phyloP scores from a whole-genome alignment of 2,113 vertebrate species.

The Nothocercus nigrocapillus region DNA sequence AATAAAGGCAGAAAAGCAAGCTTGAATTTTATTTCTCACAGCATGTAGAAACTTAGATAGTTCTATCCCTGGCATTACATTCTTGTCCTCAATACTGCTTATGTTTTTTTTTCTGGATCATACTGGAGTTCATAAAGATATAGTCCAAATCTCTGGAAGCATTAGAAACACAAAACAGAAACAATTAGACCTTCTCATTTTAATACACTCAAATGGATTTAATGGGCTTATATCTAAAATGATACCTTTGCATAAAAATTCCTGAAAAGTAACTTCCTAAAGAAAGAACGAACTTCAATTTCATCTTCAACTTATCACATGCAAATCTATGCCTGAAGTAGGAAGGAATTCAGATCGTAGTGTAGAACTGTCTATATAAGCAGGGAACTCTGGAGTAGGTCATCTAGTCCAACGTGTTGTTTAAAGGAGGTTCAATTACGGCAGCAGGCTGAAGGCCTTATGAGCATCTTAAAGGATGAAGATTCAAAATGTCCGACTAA shows the following conservation, averaged over 20 bases:
- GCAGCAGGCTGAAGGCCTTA: too few relatives aligned
- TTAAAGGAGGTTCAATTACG: too few relatives aligned
- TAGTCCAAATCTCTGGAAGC: background rate
- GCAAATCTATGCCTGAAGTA: too few relatives aligned
- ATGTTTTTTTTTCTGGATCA: background rate
- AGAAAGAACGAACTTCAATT: background rate
- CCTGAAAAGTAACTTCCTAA: background rate
- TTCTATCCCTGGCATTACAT: background rate
- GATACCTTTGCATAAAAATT: background rate
- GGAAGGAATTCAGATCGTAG: too few relatives aligned
- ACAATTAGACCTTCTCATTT: background rate
- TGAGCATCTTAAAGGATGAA: too few relatives aligned
- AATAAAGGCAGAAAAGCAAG: constrained; percentile 29
- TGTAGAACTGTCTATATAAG: too few relatives aligned
- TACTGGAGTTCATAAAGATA: background rate
- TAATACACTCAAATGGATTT: background rate
- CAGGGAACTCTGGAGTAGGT: too few relatives aligned
- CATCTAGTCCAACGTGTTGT: too few relatives aligned
- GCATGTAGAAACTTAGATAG: background rate
- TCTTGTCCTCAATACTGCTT: background rate
- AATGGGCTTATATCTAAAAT: background rate
- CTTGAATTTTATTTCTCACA: background rate
- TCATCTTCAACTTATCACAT: too few relatives aligned
- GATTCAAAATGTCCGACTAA: too few relatives aligned
- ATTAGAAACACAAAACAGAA: background rate